Evolutionary conservation across 2,797 vertebrate species (phyloP).

Genomic region (Lithobates sylvaticus): DNA sequence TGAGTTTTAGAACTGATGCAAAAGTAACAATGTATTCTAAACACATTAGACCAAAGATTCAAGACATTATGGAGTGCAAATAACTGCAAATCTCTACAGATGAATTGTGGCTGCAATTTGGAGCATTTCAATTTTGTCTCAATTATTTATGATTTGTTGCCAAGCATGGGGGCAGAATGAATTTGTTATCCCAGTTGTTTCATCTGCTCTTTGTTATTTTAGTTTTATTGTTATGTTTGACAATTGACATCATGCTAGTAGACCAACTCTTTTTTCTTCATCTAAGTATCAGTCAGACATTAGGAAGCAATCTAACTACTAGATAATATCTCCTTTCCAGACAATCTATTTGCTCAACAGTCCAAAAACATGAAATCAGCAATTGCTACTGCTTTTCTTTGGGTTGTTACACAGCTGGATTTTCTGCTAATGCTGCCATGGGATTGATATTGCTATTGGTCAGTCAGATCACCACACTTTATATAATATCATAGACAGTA

Average conservation of each 20-base stretch:
- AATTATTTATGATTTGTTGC: slow-evolving; percentile 31
- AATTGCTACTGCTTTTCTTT: not conserved
- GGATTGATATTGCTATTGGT: no score
- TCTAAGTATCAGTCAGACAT: not conserved
- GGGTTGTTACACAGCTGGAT: not conserved
- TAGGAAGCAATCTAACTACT: not conserved
- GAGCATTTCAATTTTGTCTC: slow-evolving; percentile 5
- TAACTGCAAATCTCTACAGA: slow-evolving; percentile 18
- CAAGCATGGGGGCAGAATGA: not conserved
- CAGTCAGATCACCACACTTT: no score
- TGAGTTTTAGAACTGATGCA: slow-evolving; percentile 29
- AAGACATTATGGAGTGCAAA: not conserved
- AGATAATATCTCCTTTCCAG: not conserved
- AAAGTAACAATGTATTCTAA: slow-evolving; percentile 20
- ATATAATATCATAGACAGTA: no score
- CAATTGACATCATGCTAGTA: not conserved
- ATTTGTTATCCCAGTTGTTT: slow-evolving; percentile 17
- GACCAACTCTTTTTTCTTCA: not conserved
- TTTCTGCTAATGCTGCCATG: not conserved
- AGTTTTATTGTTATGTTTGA: slow-evolving; percentile 17
- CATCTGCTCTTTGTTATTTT: not conserved
- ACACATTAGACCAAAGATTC: not conserved
- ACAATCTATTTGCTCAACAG: not conserved
- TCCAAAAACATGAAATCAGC: not conserved
- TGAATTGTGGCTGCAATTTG: not conserved